Conservation (phyloP, 1,140 invertebrate species). For the Sitobion miscanthi region DNA sequence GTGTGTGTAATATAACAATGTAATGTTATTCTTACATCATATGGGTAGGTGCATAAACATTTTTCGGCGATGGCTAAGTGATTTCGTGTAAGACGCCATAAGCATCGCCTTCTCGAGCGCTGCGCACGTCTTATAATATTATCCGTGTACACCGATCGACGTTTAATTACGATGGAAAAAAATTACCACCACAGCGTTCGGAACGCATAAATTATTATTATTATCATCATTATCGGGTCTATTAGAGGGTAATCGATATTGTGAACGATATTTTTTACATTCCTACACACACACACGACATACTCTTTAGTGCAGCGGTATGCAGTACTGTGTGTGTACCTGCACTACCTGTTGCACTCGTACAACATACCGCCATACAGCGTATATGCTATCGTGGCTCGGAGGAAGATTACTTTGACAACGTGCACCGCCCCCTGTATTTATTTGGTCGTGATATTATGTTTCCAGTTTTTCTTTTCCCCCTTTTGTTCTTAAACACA, state of each 20-base stretch:
- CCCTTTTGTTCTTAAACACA: slow-evolving; percentile 3
- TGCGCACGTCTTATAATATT: background rate
- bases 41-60: background rate
- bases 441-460: slow-evolving; percentile 5
- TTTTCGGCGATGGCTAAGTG: background rate
- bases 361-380: background rate
- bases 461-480: slow-evolving; percentile 13
- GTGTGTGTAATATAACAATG: background rate
- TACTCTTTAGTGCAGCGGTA: background rate
- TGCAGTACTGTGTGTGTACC: background rate
- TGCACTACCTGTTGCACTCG: background rate
- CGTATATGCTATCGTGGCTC: background rate
- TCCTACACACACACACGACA: background rate
- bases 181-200: background rate
- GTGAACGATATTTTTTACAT: background rate
- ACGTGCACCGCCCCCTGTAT: background rate
- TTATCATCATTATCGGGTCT: background rate
- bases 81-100: background rate
- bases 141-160: background rate
- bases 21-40: background rate
- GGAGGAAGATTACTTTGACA: slow-evolving; percentile 14
- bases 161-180: background rate
- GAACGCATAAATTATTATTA: background rate
- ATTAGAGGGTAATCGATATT: slow-evolving; percentile 9
- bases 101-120: background rate